Conservation (phyloP, 1,140 invertebrate species). For the Physella acuta region DNA sequence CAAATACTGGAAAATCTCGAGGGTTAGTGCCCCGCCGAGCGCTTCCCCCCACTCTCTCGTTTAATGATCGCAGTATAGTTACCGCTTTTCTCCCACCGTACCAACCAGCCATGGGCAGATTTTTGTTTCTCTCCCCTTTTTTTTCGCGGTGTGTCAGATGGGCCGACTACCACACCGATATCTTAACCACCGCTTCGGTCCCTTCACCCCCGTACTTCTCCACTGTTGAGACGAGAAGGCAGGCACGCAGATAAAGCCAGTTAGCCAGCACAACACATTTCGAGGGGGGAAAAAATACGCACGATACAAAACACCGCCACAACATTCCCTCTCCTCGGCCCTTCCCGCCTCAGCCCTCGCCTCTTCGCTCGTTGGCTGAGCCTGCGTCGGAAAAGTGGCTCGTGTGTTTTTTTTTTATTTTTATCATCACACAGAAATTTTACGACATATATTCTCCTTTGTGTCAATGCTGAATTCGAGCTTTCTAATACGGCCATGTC, state of each 20-base stretch:
- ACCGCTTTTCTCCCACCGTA: not conserved
- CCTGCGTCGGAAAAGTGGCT: constrained; percentile 2
- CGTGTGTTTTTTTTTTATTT: not conserved
- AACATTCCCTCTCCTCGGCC: constrained; percentile 4
- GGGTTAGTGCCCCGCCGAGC: not conserved
- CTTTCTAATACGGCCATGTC: constrained; percentile 10
- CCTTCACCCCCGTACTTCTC: not conserved
- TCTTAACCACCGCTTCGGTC: not conserved
- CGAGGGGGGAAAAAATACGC: constrained; percentile 1
- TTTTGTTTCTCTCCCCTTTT: not conserved
- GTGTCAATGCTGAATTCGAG: constrained; percentile 10
- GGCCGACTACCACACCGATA: not conserved
- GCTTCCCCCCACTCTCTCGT: not conserved
- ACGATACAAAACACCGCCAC: constrained; percentile 7
- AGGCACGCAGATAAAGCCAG: constrained; percentile 16
- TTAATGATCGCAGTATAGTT: constrained; percentile 1
- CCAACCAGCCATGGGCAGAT: not conserved
- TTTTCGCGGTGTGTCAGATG: constrained; percentile 1
- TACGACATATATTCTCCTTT: constrained; percentile 15
- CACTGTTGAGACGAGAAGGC: constrained; percentile 8
- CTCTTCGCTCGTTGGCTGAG: constrained; percentile 12
- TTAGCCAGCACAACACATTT: constrained; percentile 11
- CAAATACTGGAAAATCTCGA: not conserved
- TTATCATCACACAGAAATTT: not conserved
- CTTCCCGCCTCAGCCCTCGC: not conserved